phyloP scores from a whole-genome alignment of 2,797 vertebrate species.

The Mycteria americana region DNA sequence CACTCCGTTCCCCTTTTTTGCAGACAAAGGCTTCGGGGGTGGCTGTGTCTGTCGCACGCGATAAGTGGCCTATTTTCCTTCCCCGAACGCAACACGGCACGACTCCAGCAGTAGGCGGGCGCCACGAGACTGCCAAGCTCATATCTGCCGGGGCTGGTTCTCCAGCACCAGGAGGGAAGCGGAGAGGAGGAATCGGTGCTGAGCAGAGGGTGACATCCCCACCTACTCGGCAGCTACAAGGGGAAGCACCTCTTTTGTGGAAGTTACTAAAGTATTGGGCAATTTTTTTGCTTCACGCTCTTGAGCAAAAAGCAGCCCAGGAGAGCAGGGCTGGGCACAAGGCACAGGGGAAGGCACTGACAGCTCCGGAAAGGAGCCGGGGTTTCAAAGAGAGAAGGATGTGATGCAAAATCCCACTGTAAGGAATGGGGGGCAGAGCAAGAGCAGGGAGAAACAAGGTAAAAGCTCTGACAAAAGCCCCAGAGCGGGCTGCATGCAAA shows the following conservation, averaged over 20 bases:
- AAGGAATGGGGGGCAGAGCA: background rate
- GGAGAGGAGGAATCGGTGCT: background rate
- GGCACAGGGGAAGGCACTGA: background rate
- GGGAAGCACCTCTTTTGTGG: background rate
- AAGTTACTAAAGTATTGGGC: background rate
- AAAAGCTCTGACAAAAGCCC: background rate
- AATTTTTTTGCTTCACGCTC: background rate
- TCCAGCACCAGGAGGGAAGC: background rate
- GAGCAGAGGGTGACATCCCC: background rate
- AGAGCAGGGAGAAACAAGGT: rapidly evolving
- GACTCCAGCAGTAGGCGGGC: background rate
- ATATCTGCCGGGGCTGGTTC: background rate
- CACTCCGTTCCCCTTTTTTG: rapidly evolving
- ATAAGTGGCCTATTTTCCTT: background rate
- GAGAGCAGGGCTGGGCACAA: background rate
- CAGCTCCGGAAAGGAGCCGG: background rate
- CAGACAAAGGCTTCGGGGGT: background rate
- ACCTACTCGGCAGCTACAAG: background rate
- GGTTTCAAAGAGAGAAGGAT: background rate
- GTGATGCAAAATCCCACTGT: background rate
- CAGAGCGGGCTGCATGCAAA: background rate
- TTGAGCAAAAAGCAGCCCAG: background rate
- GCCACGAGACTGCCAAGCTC: background rate
- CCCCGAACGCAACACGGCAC: background rate
- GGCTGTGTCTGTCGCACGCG: background rate